Evolutionary conservation across 2,113 vertebrate species (phyloP).

Genomic region (Nibea albiflora): DNA sequence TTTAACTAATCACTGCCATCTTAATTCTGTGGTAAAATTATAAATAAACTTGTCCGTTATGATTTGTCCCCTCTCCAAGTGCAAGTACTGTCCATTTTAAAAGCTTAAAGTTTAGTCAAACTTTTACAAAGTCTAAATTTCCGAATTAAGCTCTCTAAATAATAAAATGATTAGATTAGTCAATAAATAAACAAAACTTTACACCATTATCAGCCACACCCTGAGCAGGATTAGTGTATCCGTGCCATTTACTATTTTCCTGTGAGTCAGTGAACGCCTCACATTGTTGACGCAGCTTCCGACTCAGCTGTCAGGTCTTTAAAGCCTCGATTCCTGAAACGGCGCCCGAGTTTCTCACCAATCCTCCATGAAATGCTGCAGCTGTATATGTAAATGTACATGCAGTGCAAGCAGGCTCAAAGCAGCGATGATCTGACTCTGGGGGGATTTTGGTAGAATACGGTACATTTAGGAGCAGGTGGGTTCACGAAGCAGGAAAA

Average conservation of each 20-base stretch:
- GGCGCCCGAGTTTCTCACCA: background rate
- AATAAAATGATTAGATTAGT: too few species aligned
- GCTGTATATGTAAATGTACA: background rate
- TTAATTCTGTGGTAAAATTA: background rate
- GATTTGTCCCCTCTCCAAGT: background rate
- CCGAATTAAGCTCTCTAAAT: too few species aligned
- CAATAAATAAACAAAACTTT: background rate
- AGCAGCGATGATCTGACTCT: background rate
- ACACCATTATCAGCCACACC: conserved; percentile 18
- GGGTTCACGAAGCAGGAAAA: conserved; percentile 6
- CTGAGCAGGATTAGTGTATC: background rate
- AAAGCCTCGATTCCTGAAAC: background rate
- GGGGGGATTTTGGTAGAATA: background rate
- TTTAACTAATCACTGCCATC: background rate
- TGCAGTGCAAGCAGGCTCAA: background rate
- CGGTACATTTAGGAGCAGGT: conserved; percentile 25
- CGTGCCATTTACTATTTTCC: background rate
- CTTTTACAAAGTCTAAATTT: too few species aligned
- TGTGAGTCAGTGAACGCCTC: conserved; percentile 21
- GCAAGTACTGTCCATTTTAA: too few species aligned
- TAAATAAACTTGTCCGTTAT: background rate
- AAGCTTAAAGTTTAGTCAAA: too few species aligned
- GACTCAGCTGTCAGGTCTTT: conserved; percentile 30
- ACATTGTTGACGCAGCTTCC: conserved; percentile 68
- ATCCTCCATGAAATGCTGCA: fast-evolving